phyloP scores from a whole-genome alignment of 2,888 invertebrate species.

The Noctua fimbriata region DNA sequence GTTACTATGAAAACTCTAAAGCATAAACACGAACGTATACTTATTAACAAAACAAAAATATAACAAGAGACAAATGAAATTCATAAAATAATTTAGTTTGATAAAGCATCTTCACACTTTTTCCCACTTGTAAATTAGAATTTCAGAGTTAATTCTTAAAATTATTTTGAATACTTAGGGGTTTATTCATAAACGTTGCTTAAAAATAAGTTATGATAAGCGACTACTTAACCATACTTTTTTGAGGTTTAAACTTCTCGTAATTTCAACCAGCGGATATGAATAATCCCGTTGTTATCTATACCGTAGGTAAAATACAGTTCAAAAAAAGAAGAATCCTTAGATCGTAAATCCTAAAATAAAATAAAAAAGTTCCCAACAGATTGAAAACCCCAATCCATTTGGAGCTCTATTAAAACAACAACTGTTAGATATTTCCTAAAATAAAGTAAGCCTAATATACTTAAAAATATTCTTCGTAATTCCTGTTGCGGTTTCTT shows the following conservation, averaged over 20 bases:
- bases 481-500: slow-evolving; percentile 57
- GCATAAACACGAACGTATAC: neutral
- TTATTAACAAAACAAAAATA: neutral
- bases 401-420: neutral
- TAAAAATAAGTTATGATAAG: neutral
- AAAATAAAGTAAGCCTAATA: neutral
- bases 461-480: slow-evolving; percentile 37
- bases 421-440: neutral
- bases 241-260: neutral
- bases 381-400: neutral
- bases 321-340: neutral
- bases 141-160: neutral
- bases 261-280: neutral
- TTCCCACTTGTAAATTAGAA: neutral
- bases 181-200: neutral
- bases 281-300: neutral
- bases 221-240: neutral
- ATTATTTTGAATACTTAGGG: neutral
- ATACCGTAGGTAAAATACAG: neutral
- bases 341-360: neutral
- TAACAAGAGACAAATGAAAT: neutral
- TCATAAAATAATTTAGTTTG: neutral
- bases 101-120: slow-evolving; percentile 10
- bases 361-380: neutral
- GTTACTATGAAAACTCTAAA: slow-evolving; percentile 1